Evolutionary conservation across 2,797 vertebrate genomes (phyloP).

Genomic region (Taeniopygia guttata): DNA sequence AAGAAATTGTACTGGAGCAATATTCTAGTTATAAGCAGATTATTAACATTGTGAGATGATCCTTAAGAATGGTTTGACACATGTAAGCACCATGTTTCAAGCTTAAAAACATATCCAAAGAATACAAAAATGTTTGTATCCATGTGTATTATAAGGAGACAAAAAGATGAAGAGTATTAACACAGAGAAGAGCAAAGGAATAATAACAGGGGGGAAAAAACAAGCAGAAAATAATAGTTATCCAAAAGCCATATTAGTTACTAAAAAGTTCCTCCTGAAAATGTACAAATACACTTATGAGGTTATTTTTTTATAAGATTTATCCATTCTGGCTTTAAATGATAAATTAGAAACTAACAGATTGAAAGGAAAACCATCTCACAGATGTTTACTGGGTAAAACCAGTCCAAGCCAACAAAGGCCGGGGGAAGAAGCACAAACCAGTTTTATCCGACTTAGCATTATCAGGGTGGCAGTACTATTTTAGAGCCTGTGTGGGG

Average conservation of each 20-base stretch:
- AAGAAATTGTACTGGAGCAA: neutral
- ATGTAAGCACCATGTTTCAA: neutral
- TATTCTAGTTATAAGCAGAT: conserved; percentile 56
- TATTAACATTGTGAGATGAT: conserved; percentile 45
- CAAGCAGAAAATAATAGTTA: neutral
- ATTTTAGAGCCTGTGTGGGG: conserved; percentile 35
- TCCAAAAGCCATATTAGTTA: neutral
- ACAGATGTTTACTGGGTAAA: neutral
- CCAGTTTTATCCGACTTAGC: conserved; percentile 32
- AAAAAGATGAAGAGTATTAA: conserved; percentile 3
- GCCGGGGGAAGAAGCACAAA: neutral
- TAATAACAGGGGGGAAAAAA: neutral
- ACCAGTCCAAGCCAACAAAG: neutral
- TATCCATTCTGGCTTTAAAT: neutral
- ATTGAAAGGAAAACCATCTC: neutral
- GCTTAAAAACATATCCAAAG: neutral
- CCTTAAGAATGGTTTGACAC: conserved; percentile 30
- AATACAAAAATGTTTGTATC: neutral
- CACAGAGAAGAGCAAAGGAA: neutral
- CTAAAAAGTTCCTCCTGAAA: neutral
- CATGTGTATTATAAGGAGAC: neutral
- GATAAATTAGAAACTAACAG: conserved; percentile 5
- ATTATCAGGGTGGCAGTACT: conserved; percentile 13
- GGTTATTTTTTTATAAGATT: neutral
- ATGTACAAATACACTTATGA: neutral